phyloP scores from a whole-genome alignment of 37 sponge, comb jelly and placozoan species.

The Beroe ovata region DNA sequence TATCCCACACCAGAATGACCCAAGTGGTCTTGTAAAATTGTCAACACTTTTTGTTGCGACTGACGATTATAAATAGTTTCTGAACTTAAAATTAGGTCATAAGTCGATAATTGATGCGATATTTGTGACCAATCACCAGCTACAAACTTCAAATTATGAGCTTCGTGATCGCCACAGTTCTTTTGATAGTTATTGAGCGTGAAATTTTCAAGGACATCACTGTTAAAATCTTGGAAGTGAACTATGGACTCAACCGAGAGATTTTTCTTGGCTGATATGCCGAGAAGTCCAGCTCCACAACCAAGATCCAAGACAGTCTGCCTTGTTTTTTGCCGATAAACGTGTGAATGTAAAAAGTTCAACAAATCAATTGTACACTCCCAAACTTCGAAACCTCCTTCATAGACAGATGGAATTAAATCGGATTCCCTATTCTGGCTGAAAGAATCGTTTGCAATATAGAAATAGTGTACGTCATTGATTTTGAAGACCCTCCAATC shows the following conservation, averaged over 20 bases:
- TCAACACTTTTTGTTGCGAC: slow-evolving; percentile 74
- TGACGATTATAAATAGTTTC: slow-evolving; percentile 86
- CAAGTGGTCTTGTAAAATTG: slow-evolving; percentile 71
- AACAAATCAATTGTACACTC: slow-evolving; percentile 88
- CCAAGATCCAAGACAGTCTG: slow-evolving; percentile 85
- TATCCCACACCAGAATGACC: slow-evolving; percentile 71
- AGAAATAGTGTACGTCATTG: not conserved
- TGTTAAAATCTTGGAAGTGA: slow-evolving; percentile 92
- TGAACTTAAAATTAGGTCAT: slow-evolving; percentile 89
- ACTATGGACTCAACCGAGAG: not conserved
- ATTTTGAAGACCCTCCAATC: not conserved
- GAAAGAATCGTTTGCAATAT: not conserved
- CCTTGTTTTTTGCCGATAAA: slow-evolving; percentile 2
- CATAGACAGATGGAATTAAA: slow-evolving; percentile 84
- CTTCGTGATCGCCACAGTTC: slow-evolving; percentile 12
- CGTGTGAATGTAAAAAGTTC: slow-evolving; percentile 62
- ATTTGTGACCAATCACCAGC: slow-evolving; percentile 48
- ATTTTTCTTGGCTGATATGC: slow-evolving; percentile 71
- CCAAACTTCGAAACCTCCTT: slow-evolving; percentile 96
- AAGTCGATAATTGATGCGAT: not conserved
- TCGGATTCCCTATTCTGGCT: slow-evolving; percentile 70
- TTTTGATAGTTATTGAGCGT: slow-evolving; percentile 80
- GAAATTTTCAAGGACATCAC: slow-evolving; percentile 77
- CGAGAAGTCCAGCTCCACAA: slow-evolving; percentile 91
- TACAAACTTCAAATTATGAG: slow-evolving; percentile 6